Base-by-base conservation (phyloP, 64 coral and sea anemone species). In the Acropora tenuis region DNA sequence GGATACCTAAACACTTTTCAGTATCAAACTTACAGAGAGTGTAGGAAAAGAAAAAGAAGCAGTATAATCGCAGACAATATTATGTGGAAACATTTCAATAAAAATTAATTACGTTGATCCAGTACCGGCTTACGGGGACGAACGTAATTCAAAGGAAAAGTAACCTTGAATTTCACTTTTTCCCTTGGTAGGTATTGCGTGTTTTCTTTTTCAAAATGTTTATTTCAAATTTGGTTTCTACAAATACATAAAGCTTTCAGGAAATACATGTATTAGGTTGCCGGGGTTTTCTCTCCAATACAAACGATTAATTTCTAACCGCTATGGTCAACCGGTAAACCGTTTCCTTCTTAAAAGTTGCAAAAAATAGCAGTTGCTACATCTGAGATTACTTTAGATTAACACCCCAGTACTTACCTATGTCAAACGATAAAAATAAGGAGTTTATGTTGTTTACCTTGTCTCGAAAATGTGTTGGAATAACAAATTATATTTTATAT, bases 251-350 rank as follows among this genome's bases (percentile, higher is more conserved):
- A 10, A 67, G 63, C 63, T 67, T 67, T 67, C 11, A 67, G 63
- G 63, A 67, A 67, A 67, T 67, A 16, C 17, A 68, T 68, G 63
- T n/a, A 68, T 68, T 68, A 68, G 63, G 63, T 68, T 68, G 63
- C 63, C 63, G 63, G 63, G 63, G 63, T 68, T 68, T 68, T 68
- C 63, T 68, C 63, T 68, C 12, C 63, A 68, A 68, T 68, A 68
- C 11, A 68, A 13, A 68, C 17, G 12, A 3, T 13, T 16, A 17
- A 68, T 68, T 68, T 9, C 63, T 68, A 68, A 68, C 63, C 17
- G 17, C 30, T 30, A 30, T 68, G 63, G 63, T 68, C 63, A 68
- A 68, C 63, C 12, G 63, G 63, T 68, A 68, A 17, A 68, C 63
- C 17, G 63, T 17, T 68, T 1, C 63, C 63, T 68, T 68, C 12